phyloP scores from a whole-genome alignment of 2,797 vertebrate species.

The Sus cebifrons region DNA sequence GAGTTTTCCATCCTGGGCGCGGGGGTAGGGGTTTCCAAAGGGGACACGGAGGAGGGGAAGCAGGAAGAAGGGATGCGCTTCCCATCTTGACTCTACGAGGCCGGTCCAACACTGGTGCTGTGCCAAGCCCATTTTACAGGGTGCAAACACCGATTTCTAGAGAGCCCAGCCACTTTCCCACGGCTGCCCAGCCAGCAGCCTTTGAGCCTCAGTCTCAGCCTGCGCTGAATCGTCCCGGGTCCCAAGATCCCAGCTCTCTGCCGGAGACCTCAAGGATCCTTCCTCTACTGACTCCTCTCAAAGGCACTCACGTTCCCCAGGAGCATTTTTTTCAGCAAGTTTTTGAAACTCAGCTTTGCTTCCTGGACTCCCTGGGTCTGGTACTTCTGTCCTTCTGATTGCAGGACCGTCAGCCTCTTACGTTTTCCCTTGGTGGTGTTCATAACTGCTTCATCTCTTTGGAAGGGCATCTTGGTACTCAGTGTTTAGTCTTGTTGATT shows the following conservation, averaged over 20 bases:
- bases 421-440: neutral
- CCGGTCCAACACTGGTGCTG: neutral
- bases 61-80: neutral
- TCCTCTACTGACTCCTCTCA: neutral
- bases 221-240: neutral
- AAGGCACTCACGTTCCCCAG: neutral
- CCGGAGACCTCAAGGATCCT: neutral
- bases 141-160: neutral
- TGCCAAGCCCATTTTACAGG: neutral
- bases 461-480: neutral
- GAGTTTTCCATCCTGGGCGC: neutral
- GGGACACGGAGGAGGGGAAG: neutral
- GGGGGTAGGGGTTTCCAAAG: neutral
- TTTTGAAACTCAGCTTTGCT: neutral
- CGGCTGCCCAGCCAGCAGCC: neutral
- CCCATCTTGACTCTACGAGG: accelerated
- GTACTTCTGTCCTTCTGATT: accelerated
- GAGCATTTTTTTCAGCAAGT: neutral
- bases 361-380: accelerated
- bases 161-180: neutral
- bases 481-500: neutral
- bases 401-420: accelerated
- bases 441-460: neutral
- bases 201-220: neutral
- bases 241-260: neutral